Conservation (phyloP, 2,888 invertebrate species). For the Ischnus inquisitorius region DNA sequence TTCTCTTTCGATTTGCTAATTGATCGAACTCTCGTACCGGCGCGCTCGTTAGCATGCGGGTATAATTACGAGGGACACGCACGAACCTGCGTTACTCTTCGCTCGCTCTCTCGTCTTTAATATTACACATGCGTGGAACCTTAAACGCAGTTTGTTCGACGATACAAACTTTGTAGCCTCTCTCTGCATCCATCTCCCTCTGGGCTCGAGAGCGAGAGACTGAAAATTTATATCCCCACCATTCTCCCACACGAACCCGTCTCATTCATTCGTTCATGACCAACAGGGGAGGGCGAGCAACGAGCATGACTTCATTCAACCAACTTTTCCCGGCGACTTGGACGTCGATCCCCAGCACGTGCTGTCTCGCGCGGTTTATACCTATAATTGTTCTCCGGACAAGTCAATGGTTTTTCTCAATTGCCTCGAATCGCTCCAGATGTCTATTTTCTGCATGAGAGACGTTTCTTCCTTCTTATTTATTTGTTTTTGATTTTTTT, state of each 20-base stretch:
- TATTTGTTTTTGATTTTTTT: not conserved
- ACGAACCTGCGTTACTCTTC: conserved; percentile 32
- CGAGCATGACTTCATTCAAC: conserved; percentile 61
- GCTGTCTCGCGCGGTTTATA: not conserved
- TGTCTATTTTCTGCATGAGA: not conserved
- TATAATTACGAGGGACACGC: conserved; percentile 68
- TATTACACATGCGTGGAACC: conserved; percentile 39
- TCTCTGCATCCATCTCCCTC: not conserved
- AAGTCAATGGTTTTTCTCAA: conserved; percentile 31
- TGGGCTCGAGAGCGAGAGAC: conserved; percentile 30
- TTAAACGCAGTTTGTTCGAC: conserved; percentile 46
- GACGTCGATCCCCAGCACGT: conserved; percentile 28
- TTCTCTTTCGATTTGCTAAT: conserved; percentile 66
- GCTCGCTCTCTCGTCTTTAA: not conserved
- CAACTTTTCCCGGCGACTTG: conserved; percentile 49
- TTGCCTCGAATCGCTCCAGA: not conserved
- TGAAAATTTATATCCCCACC: conserved; percentile 45
- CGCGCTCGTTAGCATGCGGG: conserved; percentile 66
- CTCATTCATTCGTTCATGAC: conserved; percentile 64
- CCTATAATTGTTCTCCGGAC: not conserved
- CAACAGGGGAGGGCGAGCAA: conserved; percentile 30
- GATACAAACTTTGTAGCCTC: not conserved
- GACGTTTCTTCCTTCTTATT: not conserved
- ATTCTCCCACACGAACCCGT: not conserved
- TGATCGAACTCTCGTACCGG: conserved; percentile 58